phyloP scores from a whole-genome alignment of 2,113 vertebrate species.

The Theristicus caerulescens region DNA sequence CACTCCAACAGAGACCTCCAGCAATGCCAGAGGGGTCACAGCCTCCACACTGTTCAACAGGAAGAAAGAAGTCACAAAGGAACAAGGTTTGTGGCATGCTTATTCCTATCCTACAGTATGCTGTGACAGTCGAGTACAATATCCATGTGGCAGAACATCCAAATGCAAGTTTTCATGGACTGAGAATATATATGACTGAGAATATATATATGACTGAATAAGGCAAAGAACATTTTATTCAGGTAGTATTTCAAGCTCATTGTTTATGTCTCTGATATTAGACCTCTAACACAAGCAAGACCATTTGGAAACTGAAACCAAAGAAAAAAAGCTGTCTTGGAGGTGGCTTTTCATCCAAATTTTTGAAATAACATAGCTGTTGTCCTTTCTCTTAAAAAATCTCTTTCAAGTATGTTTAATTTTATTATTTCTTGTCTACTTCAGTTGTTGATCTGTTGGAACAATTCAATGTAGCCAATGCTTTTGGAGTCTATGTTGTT shows the following conservation, averaged over 20 bases:
- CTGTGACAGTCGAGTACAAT: neutral
- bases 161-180: neutral
- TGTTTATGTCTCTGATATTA: neutral
- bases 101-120: too few species aligned
- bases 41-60: slow-evolving; percentile 33
- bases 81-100: neutral
- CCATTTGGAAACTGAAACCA: neutral
- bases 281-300: neutral
- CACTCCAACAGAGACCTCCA: slow-evolving; percentile 67
- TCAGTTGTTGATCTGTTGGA: neutral
- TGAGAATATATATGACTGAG: neutral
- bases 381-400: neutral
- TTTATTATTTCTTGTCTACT: neutral
- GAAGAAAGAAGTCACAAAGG: neutral
- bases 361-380: neutral
- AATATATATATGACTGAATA: neutral
- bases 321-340: neutral
- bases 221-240: neutral
- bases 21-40: slow-evolving; percentile 73
- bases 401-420: neutral
- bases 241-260: neutral
- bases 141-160: neutral
- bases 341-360: neutral
- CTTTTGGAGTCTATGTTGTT: neutral
- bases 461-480: neutral